Evolutionary conservation across 2,888 invertebrate genomes (phyloP), one percentile per base, ranked within the genome.

Genomic region (Peribatodes rhomboidaria): DNA sequence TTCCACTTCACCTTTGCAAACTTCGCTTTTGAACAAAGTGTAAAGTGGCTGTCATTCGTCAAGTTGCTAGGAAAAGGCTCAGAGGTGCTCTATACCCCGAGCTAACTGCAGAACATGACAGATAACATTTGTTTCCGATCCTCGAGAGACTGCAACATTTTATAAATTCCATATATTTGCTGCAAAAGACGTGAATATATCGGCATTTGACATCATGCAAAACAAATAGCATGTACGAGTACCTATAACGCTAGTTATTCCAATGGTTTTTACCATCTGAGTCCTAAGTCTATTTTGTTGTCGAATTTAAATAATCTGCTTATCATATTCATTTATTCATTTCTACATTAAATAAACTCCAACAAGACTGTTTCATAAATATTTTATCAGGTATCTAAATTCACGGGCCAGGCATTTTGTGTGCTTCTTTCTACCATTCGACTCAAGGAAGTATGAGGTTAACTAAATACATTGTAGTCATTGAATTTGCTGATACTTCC

Each of bases 301-400:
- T 20, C 14, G 11, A 0, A 13, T 44, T 20, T 44, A 44, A 44
- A 47, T 27, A 47, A 27, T 31, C 7, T 47, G 14, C n/a, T 6
- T 14, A 55, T 49, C 49, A 18, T 22, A 61, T 61, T 42, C 50
- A 52, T 62, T 37, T 56, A 52, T 62, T 56, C 56, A n/a, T 61
- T 22, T 50, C 27, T 20, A 47, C 58, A 53, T 55, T 41, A 33
- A 55, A 55, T 61, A 49, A 49, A 47, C 33, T 41, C 14, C 49
- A 56, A 56, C 49, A 46, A 39, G n/a, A 27, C 22, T 46, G 33
- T 49, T 56, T 56, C 56, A 62, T 62, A 50, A 62, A 62, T 62
- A 62, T 56, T 62, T 49, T 50, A 62, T 56, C 16, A 52, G 62
- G 50, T 49, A 61, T 62, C 50, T 35, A 56, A 62, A 62, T 62